Evolutionary conservation across 64 coral and sea anemone species (phyloP).

Genomic region (Pachyseris speciosa): DNA sequence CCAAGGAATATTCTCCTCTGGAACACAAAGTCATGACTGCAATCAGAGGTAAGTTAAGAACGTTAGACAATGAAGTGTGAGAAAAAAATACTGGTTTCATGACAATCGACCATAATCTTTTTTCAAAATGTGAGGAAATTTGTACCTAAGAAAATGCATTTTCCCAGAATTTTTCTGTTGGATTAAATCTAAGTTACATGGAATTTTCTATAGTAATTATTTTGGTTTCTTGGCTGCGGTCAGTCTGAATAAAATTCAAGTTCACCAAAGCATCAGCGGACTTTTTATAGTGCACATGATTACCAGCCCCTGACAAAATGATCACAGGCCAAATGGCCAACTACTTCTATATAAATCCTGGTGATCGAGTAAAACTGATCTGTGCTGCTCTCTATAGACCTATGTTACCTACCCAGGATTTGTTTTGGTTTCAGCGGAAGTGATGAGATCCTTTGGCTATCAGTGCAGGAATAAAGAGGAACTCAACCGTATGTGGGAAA

Average conservation of each 20-base stretch:
- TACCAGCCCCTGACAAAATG: no score
- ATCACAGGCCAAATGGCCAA: no score
- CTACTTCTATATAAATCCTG: no score
- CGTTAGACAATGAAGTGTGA: no score
- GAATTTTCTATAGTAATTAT: no score
- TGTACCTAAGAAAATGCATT: no score
- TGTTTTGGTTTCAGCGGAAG: neutral
- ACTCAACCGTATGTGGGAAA: neutral
- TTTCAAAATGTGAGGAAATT: neutral
- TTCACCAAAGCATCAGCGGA: no score
- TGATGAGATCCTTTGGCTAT: neutral
- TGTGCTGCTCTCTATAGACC: neutral
- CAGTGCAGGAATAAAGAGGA: neutral
- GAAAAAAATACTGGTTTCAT: neutral
- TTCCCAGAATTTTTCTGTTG: no score
- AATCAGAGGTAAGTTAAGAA: neutral
- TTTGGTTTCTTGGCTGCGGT: no score
- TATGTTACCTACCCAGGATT: neutral
- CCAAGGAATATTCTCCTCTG: neutral
- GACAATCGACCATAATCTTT: neutral
- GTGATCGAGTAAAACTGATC: neutral
- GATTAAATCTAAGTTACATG: no score
- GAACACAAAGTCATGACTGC: neutral
- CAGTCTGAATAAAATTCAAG: no score
- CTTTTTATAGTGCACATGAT: no score